Percentiles rank a stretch among this genome's conserved stretches.
Evolutionary conservation across 2,888 invertebrate genomes (phyloP).

Genomic region (Mythimna ferrago): DNA sequence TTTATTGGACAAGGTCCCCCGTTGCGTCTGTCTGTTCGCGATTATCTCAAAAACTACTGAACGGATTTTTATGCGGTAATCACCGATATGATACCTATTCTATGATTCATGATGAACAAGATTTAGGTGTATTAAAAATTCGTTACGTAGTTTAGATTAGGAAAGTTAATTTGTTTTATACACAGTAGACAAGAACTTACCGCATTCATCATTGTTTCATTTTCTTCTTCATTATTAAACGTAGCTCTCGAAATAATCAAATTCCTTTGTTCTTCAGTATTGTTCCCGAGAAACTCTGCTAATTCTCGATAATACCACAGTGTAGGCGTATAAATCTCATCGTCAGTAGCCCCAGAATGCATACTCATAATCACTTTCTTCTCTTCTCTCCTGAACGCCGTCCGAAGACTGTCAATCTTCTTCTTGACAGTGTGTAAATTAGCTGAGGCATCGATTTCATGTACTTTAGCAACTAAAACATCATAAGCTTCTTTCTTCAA

Average conservation of each 20-base stretch:
- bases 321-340: constrained; percentile 40
- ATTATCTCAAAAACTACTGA: too few species aligned
- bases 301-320: constrained; percentile 51
- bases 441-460: constrained; percentile 40
- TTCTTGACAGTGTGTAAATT: constrained; percentile 35
- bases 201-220: constrained; percentile 5
- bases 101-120: too few species aligned
- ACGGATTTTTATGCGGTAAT: too few species aligned
- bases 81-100: too few species aligned
- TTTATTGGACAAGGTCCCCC: too few species aligned
- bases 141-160: too few species aligned
- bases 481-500: constrained; percentile 43
- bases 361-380: constrained; percentile 47
- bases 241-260: constrained; percentile 14
- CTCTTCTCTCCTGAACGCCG: constrained; percentile 48
- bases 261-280: constrained; percentile 43
- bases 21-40: too few species aligned
- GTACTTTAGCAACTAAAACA: constrained; percentile 37
- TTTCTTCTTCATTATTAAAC: constrained; percentile 45
- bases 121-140: too few species aligned
- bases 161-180: too few species aligned
- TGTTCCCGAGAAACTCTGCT: constrained; percentile 49
- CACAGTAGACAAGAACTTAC: constrained; percentile 24
- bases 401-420: constrained; percentile 54
- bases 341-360: constrained; percentile 38